phyloP scores from a whole-genome alignment of 92 coral and sea anemone species.

The Ricordea florida region DNA sequence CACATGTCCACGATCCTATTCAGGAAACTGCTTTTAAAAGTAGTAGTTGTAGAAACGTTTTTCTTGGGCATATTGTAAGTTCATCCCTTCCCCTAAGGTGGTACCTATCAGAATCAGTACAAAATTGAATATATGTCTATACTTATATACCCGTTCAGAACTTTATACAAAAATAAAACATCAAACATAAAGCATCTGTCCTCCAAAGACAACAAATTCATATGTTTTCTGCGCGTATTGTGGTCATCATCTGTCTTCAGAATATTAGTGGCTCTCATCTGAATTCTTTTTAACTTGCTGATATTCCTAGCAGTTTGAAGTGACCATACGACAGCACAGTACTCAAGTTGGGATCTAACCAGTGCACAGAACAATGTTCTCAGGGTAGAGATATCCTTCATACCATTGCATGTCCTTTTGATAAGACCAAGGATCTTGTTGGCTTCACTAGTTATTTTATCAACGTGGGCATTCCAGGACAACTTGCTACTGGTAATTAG shows the following conservation, averaged over 20 bases:
- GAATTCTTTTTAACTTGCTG: too few relatives aligned
- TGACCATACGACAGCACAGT: slow-evolving; percentile 7
- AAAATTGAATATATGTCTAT: too few relatives aligned
- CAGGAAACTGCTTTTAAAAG: too few relatives aligned
- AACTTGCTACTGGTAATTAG: not conserved
- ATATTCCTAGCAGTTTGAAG: too few relatives aligned
- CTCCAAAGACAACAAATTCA: not conserved
- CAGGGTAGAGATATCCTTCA: slow-evolving; percentile 5
- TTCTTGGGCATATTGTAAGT: not conserved
- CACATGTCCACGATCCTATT: too few relatives aligned
- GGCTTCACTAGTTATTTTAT: too few relatives aligned
- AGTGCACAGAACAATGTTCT: slow-evolving; percentile 13
- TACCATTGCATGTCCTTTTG: slow-evolving; percentile 8
- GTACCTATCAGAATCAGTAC: too few relatives aligned
- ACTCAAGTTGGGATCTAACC: slow-evolving; percentile 11
- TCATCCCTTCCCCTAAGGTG: too few relatives aligned
- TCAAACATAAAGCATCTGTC: not conserved
- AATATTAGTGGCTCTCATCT: not conserved
- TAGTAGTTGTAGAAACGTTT: not conserved
- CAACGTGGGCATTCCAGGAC: slow-evolving; percentile 24
- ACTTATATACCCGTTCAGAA: too few relatives aligned
- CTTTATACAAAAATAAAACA: too few relatives aligned
- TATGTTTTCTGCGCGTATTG: not conserved
- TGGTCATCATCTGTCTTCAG: not conserved
- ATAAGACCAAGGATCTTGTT: slow-evolving; percentile 18